A percentile compares a stretch with the other conserved stretches of the same genome.
Evolutionary conservation across 2,113 vertebrate genomes (phyloP).

Genomic region (Eulemur rufifrons): DNA sequence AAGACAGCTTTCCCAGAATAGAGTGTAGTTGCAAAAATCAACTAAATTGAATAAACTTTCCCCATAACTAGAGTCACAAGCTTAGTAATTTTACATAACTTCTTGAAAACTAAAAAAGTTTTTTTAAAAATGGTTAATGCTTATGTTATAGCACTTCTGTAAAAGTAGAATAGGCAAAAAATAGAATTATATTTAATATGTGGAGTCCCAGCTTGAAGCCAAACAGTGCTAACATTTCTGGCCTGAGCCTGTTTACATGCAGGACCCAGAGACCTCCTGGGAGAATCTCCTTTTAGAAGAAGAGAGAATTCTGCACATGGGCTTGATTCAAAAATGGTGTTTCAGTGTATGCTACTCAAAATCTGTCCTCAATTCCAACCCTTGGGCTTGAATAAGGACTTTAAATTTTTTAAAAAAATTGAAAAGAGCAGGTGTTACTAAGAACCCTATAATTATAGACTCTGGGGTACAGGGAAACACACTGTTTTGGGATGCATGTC

Average conservation of each 20-base stretch:
- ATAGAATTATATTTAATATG: background rate
- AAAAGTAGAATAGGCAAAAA: conserved; percentile 13
- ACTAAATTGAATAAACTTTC: conserved; percentile 22
- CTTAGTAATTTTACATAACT: background rate
- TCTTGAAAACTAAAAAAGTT: conserved; percentile 1
- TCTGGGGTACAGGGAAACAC: background rate
- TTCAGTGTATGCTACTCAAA: background rate
- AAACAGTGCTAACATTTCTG: background rate
- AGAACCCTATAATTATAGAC: background rate
- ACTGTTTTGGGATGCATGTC: background rate
- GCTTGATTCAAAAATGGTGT: background rate
- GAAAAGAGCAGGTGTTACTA: background rate
- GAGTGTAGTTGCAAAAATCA: conserved; percentile 18
- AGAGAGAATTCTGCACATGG: background rate
- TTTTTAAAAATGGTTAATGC: background rate
- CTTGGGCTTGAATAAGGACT: background rate
- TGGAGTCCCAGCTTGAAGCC: background rate
- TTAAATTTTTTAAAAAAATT: background rate
- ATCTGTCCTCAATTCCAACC: background rate
- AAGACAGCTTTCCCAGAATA: conserved; percentile 35
- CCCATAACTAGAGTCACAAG: conserved; percentile 1
- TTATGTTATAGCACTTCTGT: background rate
- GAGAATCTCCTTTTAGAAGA: background rate
- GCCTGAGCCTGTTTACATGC: background rate
- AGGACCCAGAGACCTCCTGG: background rate